phyloP scores from a whole-genome alignment of 2,797 vertebrate genomes.

The Columba guinea region DNA sequence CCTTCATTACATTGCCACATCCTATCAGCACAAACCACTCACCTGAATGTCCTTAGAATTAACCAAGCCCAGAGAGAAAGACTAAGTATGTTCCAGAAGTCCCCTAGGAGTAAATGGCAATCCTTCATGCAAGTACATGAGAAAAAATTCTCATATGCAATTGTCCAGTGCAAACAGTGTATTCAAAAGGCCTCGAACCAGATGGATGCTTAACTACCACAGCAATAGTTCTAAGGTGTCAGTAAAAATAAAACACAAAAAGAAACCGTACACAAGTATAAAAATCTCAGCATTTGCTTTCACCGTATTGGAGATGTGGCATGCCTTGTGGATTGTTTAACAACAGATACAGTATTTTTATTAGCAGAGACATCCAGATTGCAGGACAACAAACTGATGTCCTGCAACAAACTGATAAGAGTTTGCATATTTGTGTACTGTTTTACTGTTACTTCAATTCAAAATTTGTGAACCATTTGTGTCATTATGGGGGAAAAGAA shows the following conservation, averaged over 20 bases:
- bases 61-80: neutral
- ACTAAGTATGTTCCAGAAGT: fast-evolving
- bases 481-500: neutral
- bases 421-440: neutral
- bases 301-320: fast-evolving
- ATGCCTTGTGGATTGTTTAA: neutral
- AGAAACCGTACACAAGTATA: neutral
- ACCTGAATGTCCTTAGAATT: neutral
- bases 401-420: neutral
- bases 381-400: neutral
- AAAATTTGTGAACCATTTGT: neutral
- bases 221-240: neutral
- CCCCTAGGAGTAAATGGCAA: neutral
- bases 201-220: neutral
- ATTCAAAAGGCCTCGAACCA: neutral
- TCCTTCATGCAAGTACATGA: neutral
- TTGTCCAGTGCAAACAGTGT: neutral
- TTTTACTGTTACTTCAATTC: neutral
- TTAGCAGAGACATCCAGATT: neutral
- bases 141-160: neutral
- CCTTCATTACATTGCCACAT: neutral
- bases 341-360: neutral
- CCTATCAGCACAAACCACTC: neutral
- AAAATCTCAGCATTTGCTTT: neutral
- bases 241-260: neutral